Percentiles rank a stretch among this genome's conserved stretches.
Conservation (phyloP, 2,888 invertebrate species). For the Tridacna gigas region DNA sequence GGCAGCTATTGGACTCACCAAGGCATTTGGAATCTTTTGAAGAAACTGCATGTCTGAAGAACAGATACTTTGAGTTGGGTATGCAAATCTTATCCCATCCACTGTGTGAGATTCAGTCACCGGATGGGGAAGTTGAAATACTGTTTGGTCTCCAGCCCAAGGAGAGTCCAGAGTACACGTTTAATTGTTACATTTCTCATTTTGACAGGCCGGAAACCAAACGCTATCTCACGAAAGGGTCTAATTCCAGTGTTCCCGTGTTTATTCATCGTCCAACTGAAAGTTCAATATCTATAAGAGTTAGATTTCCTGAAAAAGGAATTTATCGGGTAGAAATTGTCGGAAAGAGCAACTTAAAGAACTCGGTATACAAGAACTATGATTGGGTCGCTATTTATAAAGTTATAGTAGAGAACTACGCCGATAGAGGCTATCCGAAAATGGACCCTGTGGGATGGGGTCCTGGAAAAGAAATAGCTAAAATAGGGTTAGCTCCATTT, state of each 20-base stretch:
- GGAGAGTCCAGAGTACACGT: constrained; percentile 65
- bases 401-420: constrained; percentile 66
- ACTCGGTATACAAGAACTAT: constrained; percentile 68
- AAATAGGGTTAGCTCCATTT: constrained; percentile 65
- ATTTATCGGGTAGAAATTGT: constrained; percentile 79
- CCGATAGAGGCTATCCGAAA: constrained; percentile 75
- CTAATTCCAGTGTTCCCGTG: constrained; percentile 63
- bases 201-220: constrained; percentile 67
- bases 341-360: constrained; percentile 71
- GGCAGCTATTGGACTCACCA: constrained; percentile 78
- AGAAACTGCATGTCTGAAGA: constrained; percentile 75
- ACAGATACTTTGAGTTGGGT: constrained; percentile 78
- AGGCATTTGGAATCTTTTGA: constrained; percentile 74
- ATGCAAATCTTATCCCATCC: constrained; percentile 74
- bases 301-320: constrained; percentile 74
- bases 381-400: constrained; percentile 76
- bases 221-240: constrained; percentile 61
- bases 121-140: constrained; percentile 75
- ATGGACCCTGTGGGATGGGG: constrained; percentile 81
- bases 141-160: constrained; percentile 72
- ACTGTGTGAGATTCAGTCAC: constrained; percentile 71
- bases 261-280: constrained; percentile 72
- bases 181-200: constrained; percentile 74
- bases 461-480: constrained; percentile 66
- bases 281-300: constrained; percentile 67